Evolutionary conservation across 2,888 invertebrate species (phyloP), one percentile per base, ranked within the genome.

Genomic region (Agrochola litura): DNA sequence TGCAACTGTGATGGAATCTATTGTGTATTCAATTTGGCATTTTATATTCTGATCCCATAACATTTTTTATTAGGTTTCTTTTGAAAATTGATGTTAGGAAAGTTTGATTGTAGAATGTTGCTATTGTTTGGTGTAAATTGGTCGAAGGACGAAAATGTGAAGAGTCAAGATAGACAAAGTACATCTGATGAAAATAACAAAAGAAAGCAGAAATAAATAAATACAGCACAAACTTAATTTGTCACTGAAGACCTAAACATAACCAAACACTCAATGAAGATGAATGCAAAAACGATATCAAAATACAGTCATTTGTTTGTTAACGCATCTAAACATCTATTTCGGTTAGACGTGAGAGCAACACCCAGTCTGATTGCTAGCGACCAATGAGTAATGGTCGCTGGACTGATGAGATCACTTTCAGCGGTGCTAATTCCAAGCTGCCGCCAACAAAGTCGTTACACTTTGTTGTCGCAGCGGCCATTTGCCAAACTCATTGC

Each of bases 341-440:
- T 79, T 87, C 60, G 37, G 78, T 89, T 88, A 82, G 81, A 86
- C 58, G 63, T 85, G 89, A 90, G 88, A 89, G 87, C 81, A 86
- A 82, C 77, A 72, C 74, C 70, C 71, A 77, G 68, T 79, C 74
- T 77, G 86, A 88, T 85, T 88, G 86, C 89, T 86, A 83, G 86
- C 88, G 92, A 86, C 91, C 91, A 93, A 94, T 96, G 95, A 96
- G 92, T 95, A 96, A 96, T 94, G 94, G 89, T 88, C 88, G 73
- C 85, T 84, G 83, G 79, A 76, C 91, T 73, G 93, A 94, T 96
- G 96, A 96, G 95, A 94, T 96, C 96, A 96, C 92, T 93, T 93
- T 92, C 92, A 93, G 93, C 92, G 90, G 92, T 91, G 92, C 94
- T 95, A 95, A 96, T 95, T 95, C 90, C 87, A 90, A 91, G 89